phyloP scores from a whole-genome alignment of 2,888 invertebrate species.

The Stratiomys singularior region DNA sequence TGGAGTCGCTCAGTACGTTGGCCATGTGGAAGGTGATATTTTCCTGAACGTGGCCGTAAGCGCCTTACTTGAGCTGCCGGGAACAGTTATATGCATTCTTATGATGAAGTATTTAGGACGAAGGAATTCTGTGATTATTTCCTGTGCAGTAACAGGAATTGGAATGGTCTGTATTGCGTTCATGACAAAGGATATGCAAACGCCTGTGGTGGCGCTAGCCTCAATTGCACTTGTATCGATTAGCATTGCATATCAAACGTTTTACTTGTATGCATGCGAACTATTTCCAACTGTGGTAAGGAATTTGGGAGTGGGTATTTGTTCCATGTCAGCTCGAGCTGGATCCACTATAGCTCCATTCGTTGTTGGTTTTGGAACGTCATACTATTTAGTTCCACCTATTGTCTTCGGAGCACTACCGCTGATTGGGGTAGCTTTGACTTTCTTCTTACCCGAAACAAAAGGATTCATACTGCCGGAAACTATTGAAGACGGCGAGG shows the following conservation, averaged over 20 bases:
- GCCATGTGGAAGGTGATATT: slow-evolving; percentile 81
- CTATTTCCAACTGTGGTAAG: slow-evolving; percentile 89
- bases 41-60: slow-evolving; percentile 89
- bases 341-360: slow-evolving; percentile 89
- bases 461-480: slow-evolving; percentile 73
- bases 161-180: slow-evolving; percentile 73
- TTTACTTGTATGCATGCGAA: slow-evolving; percentile 89
- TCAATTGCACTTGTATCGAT: slow-evolving; percentile 82
- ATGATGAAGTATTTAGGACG: slow-evolving; percentile 74
- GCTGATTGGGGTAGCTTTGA: slow-evolving; percentile 74
- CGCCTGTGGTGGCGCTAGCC: slow-evolving; percentile 73
- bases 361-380: slow-evolving; percentile 72
- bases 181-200: slow-evolving; percentile 64
- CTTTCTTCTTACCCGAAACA: slow-evolving; percentile 75
- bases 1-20: slow-evolving; percentile 85
- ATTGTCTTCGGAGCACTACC: slow-evolving; percentile 78
- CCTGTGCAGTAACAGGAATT: slow-evolving; percentile 71
- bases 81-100: slow-evolving; percentile 74
- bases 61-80: slow-evolving; percentile 75
- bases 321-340: slow-evolving; percentile 85
- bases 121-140: slow-evolving; percentile 72
- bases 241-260: slow-evolving; percentile 84
- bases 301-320: slow-evolving; percentile 86
- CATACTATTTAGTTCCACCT: slow-evolving; percentile 74
- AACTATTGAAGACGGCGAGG: slow-evolving; percentile 82